Conservation (phyloP, 2,888 invertebrate genomes). For the Pterostichus madidus region DNA sequence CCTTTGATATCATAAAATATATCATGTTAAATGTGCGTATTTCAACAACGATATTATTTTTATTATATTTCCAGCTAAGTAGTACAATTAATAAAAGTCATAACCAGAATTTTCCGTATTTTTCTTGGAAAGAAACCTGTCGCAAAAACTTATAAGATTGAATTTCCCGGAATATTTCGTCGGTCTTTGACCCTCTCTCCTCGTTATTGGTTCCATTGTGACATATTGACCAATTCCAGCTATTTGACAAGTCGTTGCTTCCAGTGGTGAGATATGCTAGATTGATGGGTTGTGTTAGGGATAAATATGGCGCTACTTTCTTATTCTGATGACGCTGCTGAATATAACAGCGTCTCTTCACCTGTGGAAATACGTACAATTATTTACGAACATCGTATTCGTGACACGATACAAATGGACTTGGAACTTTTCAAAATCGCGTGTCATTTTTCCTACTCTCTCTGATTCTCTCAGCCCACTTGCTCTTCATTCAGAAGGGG, state of each 20-base stretch:
- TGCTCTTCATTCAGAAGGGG: not conserved
- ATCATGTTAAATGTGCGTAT: too few relatives aligned
- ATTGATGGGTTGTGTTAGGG: conserved; percentile 32
- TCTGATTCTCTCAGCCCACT: not conserved
- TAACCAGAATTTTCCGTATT: not conserved
- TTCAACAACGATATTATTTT: too few relatives aligned
- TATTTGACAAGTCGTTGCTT: not conserved
- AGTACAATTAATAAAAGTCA: too few relatives aligned
- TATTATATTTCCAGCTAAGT: too few relatives aligned
- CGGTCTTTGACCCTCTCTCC: not conserved
- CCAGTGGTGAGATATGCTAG: not conserved
- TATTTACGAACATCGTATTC: conserved; percentile 23
- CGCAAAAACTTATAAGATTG: not conserved
- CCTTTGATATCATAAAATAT: too few relatives aligned
- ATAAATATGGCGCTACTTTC: conserved; percentile 42
- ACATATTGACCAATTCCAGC: conserved; percentile 29
- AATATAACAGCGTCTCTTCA: conserved; percentile 5
- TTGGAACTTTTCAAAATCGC: not conserved
- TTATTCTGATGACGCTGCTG: conserved; percentile 32
- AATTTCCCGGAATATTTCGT: conserved; percentile 9
- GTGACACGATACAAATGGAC: conserved; percentile 1
- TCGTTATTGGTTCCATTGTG: conserved; percentile 13
- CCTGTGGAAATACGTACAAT: conserved; percentile 34
- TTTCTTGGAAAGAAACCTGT: not conserved
- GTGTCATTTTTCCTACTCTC: conserved; percentile 2